Base-by-base conservation (phyloP, 2,888 invertebrate species). In the Heteromurus nitidus region DNA sequence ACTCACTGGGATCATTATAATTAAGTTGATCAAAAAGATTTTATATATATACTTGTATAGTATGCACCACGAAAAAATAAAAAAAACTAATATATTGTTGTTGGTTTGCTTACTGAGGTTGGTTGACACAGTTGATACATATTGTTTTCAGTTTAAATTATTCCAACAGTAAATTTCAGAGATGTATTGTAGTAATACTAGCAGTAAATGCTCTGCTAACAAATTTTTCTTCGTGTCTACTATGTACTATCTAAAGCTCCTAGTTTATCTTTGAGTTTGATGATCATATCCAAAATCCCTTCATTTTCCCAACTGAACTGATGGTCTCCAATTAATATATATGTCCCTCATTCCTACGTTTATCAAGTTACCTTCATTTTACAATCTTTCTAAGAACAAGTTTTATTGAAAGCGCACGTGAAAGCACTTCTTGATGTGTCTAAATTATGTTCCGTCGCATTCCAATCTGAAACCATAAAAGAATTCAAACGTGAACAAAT, bases 201-300 rank as follows among this genome's bases (percentile, higher is more conserved):
- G 11, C 7, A 47, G 47, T 47, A 36, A 5, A 36, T 13, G n/a
- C n/a, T n/a, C n/a, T n/a, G n/a, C n/a, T n/a, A n/a, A n/a, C n/a
- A n/a, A 36, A 36, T 36, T 5, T 47, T 16, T 47, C 47, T 47
- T 47, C 7, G 11, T 47, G n/a, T n/a, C 47, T 13, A 36, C 36
- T n/a, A 5, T 13, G n/a, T n/a, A 24, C 36, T 64, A 64, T 24
- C 64, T 64, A 75, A 75, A 75, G 75, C 75, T 75, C 75, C 75
- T 75, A 75, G 28, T 75, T 75, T 75, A 75, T 75, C 75, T 75
- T 75, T 75, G 67, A 75, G 67, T 67, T n/a, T 75, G 67, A 75
- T 75, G 75, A 75, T 75, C 75, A 75, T 74, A 47, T 64, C 47
- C 64, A 44, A 5, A 36, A 36, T 73, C 36, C 36, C 5, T 50